Evolutionary conservation across 2,113 vertebrate species (phyloP), one percentile per base, ranked within the genome.

Genomic region (Leuciscus idus): DNA sequence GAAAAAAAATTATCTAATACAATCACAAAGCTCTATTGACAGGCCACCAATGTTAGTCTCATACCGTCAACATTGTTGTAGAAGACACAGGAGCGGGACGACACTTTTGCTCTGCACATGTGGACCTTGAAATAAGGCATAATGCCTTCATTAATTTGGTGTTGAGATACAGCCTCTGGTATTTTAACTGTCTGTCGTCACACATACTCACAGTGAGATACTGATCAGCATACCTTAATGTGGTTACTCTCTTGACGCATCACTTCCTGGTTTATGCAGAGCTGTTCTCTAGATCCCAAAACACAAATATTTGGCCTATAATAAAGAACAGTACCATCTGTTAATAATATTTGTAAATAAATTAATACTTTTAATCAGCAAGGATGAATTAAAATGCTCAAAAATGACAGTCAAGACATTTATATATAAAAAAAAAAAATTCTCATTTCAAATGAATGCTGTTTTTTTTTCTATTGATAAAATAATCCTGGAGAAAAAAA

Each of bases 1-100:
- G 7, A 72, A 17, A 5, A 13, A 26, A 26, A 1, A 1, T 0
- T 26, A 26, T 26, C 26, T 26, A 26, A 87, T 21, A 6, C 23
- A 46, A 59, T 52, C 73, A 26, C 11, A 26, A 4, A 1, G 0
- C 59, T 21, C 26, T 50, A 55, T 23, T 39, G 28, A 12, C 19
- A 6, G 1, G 17, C 21, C 3, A 36, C 15, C 21, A 77, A 26
- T 15, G 23, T 36, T 33, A 33, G 12, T 30, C 7, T 64, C 72
- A 91, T 92, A 99, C 98, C 97, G 90, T 99, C 98, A 59, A 97
- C 89, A 0, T 99, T 99, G 91, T 96, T 99, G 87, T 98, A 99
- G 93, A 94, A 99, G 10, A 94, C 77, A 89, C 98, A 99, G 0
- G 97, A 93, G 74, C 92, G 96, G 85, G 94, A 92, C 0, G 96